Conservation (phyloP, 2,797 vertebrate genomes). For the Pempheris klunzingeri region DNA sequence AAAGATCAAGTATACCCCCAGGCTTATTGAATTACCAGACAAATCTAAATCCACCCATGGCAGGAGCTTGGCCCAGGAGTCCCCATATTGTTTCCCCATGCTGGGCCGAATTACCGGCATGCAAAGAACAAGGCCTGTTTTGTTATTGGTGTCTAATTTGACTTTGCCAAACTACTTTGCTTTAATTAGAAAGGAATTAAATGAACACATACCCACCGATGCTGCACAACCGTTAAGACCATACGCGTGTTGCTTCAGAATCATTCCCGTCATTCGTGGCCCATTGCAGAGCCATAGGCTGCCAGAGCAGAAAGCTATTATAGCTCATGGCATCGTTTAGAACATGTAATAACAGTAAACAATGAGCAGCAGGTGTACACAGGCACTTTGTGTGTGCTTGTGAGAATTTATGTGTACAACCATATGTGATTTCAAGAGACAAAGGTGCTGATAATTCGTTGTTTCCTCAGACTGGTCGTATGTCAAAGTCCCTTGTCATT, state of each 20-base stretch:
- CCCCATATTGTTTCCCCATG: conserved; percentile 34
- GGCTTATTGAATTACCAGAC: conserved; percentile 61
- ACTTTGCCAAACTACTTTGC: conserved; percentile 49
- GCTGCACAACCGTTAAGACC: conserved; percentile 40
- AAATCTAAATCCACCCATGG: conserved; percentile 49
- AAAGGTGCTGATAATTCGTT: conserved; percentile 38
- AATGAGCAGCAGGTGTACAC: conserved; percentile 47
- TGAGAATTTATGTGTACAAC: conserved; percentile 29
- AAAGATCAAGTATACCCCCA: conserved; percentile 65
- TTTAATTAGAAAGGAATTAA: conserved; percentile 50
- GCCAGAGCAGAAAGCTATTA: conserved; percentile 40
- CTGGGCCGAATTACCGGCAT: conserved; percentile 11
- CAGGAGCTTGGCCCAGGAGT: conserved; percentile 42
- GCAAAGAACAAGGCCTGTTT: conserved; percentile 16
- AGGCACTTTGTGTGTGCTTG: neutral
- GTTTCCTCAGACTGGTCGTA: conserved; percentile 36
- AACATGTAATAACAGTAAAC: conserved; percentile 35
- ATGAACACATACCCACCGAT: conserved; percentile 51
- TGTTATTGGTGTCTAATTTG: conserved; percentile 26
- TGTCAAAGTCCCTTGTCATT: conserved; percentile 47
- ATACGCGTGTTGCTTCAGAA: conserved; percentile 56
- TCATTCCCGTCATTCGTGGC: conserved; percentile 46
- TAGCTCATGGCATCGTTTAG: conserved; percentile 20
- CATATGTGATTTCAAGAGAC: conserved; percentile 34
- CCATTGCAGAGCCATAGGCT: conserved; percentile 18